Percentiles rank a stretch among this genome's conserved stretches.
Evolutionary conservation across 2,797 vertebrate species (phyloP).

Genomic region (Anguilla anguilla): DNA sequence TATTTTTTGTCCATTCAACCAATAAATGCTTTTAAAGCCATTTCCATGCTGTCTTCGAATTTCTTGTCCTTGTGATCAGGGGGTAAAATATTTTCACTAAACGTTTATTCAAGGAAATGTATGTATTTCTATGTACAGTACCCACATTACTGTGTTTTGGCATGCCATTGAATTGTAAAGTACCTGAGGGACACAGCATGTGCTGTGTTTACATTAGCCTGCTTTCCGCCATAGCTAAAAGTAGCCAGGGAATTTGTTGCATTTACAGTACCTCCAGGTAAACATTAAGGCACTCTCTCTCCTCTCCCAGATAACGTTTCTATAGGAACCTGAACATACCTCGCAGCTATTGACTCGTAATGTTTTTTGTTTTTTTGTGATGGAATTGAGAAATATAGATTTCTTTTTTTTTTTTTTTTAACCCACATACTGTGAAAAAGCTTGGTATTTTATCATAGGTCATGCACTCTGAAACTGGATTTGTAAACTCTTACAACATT

Average conservation of each 20-base stretch:
- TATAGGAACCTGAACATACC: background rate
- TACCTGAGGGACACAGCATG: background rate
- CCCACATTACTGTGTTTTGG: background rate
- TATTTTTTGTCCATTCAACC: background rate
- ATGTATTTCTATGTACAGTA: background rate
- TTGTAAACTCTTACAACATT: too few species aligned
- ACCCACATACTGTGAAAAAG: background rate
- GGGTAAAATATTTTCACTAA: background rate
- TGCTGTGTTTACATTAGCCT: background rate
- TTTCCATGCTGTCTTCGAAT: background rate
- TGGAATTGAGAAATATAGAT: background rate
- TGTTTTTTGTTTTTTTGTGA: background rate
- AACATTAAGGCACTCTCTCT: background rate
- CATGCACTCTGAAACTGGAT: too few species aligned
- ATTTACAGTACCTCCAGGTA: conserved; percentile 14
- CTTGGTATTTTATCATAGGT: background rate
- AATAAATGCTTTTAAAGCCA: background rate
- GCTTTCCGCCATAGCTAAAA: background rate
- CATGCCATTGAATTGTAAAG: background rate
- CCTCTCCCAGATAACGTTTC: background rate
- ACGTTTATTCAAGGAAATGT: background rate
- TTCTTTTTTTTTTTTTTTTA: background rate
- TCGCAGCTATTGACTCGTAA: background rate
- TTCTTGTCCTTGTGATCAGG: background rate
- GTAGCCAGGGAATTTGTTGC: background rate